These are phyloP conservation scores for Manis javanica DNA, from an alignment of 2,797 vertebrate species.

Conservation along the genomic window DNA sequence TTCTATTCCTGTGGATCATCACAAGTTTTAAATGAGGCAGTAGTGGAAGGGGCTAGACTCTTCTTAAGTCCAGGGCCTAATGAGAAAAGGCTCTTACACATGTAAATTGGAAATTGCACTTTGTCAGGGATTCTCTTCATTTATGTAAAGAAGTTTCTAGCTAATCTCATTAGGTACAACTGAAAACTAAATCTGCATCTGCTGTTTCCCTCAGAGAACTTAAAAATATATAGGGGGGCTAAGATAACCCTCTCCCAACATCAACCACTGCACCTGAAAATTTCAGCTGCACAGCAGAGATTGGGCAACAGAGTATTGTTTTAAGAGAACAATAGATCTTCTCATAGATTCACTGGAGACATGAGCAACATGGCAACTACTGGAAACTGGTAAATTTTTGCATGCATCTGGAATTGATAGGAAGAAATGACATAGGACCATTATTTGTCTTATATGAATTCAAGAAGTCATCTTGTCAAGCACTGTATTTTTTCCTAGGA, in stretches of 20 bases:
- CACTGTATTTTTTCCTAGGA: conserved; percentile 73
- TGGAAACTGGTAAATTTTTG: conserved; percentile 75
- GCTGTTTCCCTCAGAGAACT: neutral
- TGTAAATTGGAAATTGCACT: neutral
- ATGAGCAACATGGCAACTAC: conserved; percentile 75
- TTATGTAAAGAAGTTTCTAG: neutral
- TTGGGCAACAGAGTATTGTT: conserved; percentile 60
- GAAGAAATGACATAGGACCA: conserved; percentile 76
- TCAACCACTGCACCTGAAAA: conserved; percentile 55
- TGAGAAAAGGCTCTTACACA: neutral
- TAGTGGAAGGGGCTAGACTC: neutral
- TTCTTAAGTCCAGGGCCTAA: neutral
- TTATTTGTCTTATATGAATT: conserved; percentile 81
- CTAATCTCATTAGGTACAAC: conserved; percentile 20
- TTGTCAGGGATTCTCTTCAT: neutral
- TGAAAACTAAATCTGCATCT: neutral
- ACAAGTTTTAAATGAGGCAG: neutral
- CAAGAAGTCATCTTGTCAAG: conserved; percentile 77
- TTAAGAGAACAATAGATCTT: conserved; percentile 77
- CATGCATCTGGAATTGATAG: conserved; percentile 82
- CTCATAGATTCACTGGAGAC: conserved; percentile 68
- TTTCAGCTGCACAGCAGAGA: neutral
- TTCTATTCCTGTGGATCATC: neutral
- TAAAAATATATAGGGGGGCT: neutral
- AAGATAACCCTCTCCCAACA: neutral